phyloP scores from a whole-genome alignment of 1,140 invertebrate genomes.

The Schlechtendalia chinensis region DNA sequence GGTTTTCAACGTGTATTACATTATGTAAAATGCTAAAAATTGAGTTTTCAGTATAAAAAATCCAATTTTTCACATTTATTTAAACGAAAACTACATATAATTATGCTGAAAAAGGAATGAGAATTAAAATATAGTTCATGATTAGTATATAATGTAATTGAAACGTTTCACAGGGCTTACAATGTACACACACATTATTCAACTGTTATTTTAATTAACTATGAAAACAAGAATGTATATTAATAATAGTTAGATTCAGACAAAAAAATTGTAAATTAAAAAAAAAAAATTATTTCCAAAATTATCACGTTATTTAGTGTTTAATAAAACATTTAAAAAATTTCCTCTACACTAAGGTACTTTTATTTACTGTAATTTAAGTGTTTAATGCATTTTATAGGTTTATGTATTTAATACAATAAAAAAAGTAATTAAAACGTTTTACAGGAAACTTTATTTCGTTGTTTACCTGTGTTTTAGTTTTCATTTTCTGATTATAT shows the following conservation, averaged over 20 bases:
- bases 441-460: conserved; percentile 1
- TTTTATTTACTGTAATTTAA: conserved; percentile 14
- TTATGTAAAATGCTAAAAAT: no score
- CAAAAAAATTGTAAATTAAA: conserved; percentile 12
- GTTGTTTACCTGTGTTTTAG: conserved; percentile 8
- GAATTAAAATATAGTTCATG: no score
- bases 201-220: not conserved
- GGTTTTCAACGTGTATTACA: no score
- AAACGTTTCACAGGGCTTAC: no score
- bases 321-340: conserved; percentile 23
- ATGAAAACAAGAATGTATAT: not conserved
- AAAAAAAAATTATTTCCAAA: conserved; percentile 10
- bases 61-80: no score
- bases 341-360: not conserved
- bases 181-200: no score
- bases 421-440: conserved; percentile 26
- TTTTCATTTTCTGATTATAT: conserved; percentile 1
- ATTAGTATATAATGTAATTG: no score
- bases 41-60: no score
- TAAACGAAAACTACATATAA: no score
- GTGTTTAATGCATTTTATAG: not conserved
- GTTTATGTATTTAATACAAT: conserved; percentile 8
- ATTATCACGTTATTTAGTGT: conserved; percentile 21
- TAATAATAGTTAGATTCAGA: not conserved
- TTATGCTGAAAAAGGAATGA: no score